Conservation (phyloP, 2,797 vertebrate genomes). For the Sebastolobus altivelis region DNA sequence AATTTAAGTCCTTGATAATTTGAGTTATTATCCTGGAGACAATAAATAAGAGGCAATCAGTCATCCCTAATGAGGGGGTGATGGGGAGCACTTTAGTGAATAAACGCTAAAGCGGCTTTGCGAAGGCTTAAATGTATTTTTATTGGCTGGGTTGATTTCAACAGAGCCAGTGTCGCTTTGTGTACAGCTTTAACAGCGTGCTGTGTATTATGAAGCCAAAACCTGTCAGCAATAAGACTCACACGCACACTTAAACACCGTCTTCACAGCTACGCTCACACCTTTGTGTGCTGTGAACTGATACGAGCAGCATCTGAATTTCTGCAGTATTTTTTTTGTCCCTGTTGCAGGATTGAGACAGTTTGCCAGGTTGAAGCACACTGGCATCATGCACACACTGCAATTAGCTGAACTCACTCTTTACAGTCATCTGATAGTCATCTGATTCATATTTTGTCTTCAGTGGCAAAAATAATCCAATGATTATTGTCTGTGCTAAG, state of each 20-base stretch:
- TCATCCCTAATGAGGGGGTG: constrained; percentile 56
- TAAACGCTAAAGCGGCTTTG: constrained; percentile 49
- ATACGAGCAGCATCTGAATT: background rate
- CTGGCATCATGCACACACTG: background rate
- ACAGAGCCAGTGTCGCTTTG: constrained; percentile 37
- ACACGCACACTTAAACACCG: constrained; percentile 1
- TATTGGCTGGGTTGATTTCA: constrained; percentile 39
- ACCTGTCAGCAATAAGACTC: constrained; percentile 21
- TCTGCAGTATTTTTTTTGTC: background rate
- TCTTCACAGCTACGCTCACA: constrained; percentile 1
- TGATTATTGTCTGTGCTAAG: background rate
- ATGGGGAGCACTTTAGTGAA: constrained; percentile 61
- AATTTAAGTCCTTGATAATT: constrained; percentile 66
- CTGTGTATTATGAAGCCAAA: constrained; percentile 28
- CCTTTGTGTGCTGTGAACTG: constrained; percentile 2
- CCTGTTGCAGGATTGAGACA: background rate
- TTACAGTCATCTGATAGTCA: background rate
- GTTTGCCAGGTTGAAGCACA: background rate
- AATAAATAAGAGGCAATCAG: constrained; percentile 73
- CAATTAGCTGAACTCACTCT: background rate
- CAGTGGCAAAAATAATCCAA: background rate
- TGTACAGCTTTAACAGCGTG: constrained; percentile 22
- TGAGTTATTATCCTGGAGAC: constrained; percentile 63
- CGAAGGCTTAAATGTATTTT: constrained; percentile 43
- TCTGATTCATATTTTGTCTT: background rate